Evolutionary conservation across 2,797 vertebrate genomes (phyloP), one percentile per base, ranked within the genome.

Genomic region (Adelosebastes latens): DNA sequence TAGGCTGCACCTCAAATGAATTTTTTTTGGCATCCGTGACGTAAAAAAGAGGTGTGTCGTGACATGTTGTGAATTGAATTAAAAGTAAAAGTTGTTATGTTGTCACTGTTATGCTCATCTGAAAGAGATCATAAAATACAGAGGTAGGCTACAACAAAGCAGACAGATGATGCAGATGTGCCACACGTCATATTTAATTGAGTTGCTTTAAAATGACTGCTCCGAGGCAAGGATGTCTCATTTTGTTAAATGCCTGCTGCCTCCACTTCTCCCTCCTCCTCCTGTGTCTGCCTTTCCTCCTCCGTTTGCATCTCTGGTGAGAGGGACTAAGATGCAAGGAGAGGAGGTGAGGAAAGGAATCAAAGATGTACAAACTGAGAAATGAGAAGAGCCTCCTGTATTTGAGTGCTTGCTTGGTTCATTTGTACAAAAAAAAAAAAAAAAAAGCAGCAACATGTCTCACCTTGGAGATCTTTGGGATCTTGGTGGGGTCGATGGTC

Each of bases 401-500:
- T 25, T 72, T 16, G 1, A 31, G 49, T 20, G 27, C 49, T 70
- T 24, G n/a, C 4, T 46, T 20, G 8, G 8, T 18, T 72, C 8
- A 49, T 32, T 7, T 24, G 34, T 9, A 7, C 6, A 42, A 52
- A 20, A 10, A n/a, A 52, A 52, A 52, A 46, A 46, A 14, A 18
- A 16, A 46, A 34, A 11, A 36, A 63, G 14, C 18, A 2, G 32
- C 36, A 6, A 29, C 36, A 4, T 0, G 31, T 75, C 95, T 93
- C 84, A 99, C 98, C 97, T 99, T 99, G 75, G 98, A 98, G 94
- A 99, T 99, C 95, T 99, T 99, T 93, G 98, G 97, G 93, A 99
- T 99, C 95, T 99, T 99, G 87, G 95, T 96, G 87, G 98, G 99
- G 94, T 99, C 99, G 65, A 99, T 97, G 79, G 98, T 98, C 74